Conservation (phyloP, 1,140 invertebrate genomes). For the Drosophila parabipectinata region DNA sequence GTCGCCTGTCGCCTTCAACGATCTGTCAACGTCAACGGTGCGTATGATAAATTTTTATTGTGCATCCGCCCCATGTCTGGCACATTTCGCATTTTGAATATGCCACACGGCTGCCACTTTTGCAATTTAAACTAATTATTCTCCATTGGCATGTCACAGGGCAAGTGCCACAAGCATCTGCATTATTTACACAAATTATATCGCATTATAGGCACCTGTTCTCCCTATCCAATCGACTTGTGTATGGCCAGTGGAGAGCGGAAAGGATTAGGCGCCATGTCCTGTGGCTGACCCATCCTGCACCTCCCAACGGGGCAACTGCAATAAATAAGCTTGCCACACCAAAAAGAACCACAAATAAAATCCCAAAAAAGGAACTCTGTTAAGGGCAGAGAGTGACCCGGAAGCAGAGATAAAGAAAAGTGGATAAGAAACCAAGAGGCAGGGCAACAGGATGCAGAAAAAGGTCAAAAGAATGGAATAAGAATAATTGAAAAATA, state of each 20-base stretch:
- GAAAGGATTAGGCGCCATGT: conserved; percentile 23
- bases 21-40: conserved; percentile 81
- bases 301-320: background rate
- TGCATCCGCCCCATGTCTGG: conserved; percentile 41
- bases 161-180: conserved; percentile 29
- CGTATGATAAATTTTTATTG: conserved; percentile 80
- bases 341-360: background rate
- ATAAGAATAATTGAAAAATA: no score
- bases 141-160: conserved; percentile 23
- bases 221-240: background rate
- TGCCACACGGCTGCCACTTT: background rate
- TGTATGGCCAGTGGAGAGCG: background rate
- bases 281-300: conserved; percentile 4
- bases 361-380: background rate
- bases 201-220: conserved; percentile 26
- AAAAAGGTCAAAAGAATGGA: no score
- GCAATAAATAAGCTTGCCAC: conserved; percentile 18
- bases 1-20: conserved; percentile 49
- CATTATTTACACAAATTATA: conserved; percentile 51
- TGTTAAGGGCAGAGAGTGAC: background rate
- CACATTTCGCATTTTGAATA: conserved; percentile 9
- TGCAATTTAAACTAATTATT: conserved; percentile 49
- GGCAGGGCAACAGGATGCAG: no score
- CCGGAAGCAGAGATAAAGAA: background rate
- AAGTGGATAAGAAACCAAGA: background rate